Percentiles rank a stretch among this genome's conserved stretches.
Conservation (phyloP, 2,113 vertebrate species). For the Toxotes jaculatrix region DNA sequence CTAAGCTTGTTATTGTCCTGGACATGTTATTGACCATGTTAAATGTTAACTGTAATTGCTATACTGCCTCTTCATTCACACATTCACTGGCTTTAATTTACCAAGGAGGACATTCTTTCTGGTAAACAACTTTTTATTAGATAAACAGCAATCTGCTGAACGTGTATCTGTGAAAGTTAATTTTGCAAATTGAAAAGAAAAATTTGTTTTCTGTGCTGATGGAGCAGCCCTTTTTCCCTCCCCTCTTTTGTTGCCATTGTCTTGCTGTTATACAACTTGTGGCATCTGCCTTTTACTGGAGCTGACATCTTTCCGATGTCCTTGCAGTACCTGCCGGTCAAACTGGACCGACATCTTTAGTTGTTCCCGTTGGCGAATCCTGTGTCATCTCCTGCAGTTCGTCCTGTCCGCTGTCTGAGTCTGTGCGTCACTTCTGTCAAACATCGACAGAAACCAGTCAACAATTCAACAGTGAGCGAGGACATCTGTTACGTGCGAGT, state of each 20-base stretch:
- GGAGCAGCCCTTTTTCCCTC: too few species aligned
- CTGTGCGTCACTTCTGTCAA: slow-evolving; percentile 22
- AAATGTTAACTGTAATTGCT: too few species aligned
- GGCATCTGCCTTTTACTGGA: too few species aligned
- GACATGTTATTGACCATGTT: too few species aligned
- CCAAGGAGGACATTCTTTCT: background rate
- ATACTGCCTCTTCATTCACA: background rate
- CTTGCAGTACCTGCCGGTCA: background rate
- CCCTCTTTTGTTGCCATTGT: background rate
- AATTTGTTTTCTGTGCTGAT: too few species aligned
- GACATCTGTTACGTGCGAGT: slow-evolving; percentile 3
- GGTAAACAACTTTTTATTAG: background rate
- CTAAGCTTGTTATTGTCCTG: too few species aligned
- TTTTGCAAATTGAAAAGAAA: background rate
- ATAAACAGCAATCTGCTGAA: background rate
- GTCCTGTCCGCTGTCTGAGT: slow-evolving; percentile 22
- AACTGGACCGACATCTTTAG: background rate
- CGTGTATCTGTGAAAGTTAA: background rate
- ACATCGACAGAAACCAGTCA: slow-evolving; percentile 28
- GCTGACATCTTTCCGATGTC: background rate
- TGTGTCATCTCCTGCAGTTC: slow-evolving; percentile 45
- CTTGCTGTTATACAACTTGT: background rate
- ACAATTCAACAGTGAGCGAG: background rate
- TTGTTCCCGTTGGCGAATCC: background rate
- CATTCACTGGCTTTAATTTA: background rate